Evolutionary conservation across 2,113 vertebrate genomes (phyloP).

Genomic region (Ceyx cyanopectus): DNA sequence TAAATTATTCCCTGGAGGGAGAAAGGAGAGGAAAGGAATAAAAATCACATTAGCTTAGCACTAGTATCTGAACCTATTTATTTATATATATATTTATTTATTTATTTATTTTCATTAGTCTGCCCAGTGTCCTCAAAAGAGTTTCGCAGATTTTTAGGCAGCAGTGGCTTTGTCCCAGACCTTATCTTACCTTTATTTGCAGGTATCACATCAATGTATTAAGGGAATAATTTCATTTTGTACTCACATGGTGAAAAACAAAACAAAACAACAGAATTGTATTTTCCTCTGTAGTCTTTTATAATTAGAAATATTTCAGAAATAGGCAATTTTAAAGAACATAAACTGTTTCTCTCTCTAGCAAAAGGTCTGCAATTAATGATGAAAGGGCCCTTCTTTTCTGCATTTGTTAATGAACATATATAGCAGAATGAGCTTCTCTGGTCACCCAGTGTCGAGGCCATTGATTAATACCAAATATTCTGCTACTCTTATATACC

Average conservation of each 20-base stretch:
- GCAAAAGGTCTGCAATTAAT: not conserved
- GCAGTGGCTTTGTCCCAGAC: not conserved
- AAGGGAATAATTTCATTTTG: conserved; percentile 16
- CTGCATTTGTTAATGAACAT: not conserved
- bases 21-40: too few relatives aligned
- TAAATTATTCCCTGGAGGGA: too few relatives aligned
- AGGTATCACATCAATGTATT: not conserved
- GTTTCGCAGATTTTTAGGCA: not conserved
- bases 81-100: not conserved
- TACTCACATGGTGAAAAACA: not conserved
- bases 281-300: conserved; percentile 24
- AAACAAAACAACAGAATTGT: not conserved
- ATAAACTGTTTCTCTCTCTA: conserved; percentile 10
- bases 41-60: too few relatives aligned
- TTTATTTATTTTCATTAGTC: not conserved
- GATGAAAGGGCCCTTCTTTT: not conserved
- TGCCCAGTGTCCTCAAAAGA: not conserved
- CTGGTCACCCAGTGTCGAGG: not conserved
- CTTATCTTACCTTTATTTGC: conserved; percentile 2
- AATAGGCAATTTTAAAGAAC: not conserved
- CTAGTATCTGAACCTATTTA: too few relatives aligned
- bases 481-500: not conserved
- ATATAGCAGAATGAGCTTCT: not conserved
- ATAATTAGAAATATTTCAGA: conserved; percentile 38
- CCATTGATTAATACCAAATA: not conserved